Evolutionary conservation across 2,797 vertebrate genomes (phyloP).

Genomic region (Aldrovandia affinis): DNA sequence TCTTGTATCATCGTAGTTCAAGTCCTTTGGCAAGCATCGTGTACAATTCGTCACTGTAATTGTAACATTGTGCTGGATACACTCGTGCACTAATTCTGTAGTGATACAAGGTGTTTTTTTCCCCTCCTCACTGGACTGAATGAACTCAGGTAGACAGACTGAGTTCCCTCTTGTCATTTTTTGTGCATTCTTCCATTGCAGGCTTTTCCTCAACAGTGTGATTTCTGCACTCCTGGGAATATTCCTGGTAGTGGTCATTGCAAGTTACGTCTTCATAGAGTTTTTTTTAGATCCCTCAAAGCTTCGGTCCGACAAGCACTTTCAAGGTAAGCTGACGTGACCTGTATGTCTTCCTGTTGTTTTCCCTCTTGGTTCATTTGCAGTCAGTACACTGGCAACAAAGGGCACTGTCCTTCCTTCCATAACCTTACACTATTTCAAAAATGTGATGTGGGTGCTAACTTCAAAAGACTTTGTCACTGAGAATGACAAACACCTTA

Average conservation of each 20-base stretch:
- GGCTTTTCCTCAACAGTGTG: slow-evolving; percentile 91
- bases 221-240: slow-evolving; percentile 88
- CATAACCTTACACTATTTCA: not conserved
- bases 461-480: not conserved
- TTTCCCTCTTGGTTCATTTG: not conserved
- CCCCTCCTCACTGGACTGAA: not conserved
- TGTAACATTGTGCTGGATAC: no score
- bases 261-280: slow-evolving; percentile 86
- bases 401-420: no score
- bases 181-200: slow-evolving; percentile 54
- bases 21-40: no score
- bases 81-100: no score
- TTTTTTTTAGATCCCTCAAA: slow-evolving; percentile 86
- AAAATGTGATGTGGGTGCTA: not conserved
- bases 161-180: not conserved
- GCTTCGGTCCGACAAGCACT: slow-evolving; percentile 81
- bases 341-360: not conserved
- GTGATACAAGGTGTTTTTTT: no score
- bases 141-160: not conserved
- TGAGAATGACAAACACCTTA: not conserved
- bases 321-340: slow-evolving; percentile 68
- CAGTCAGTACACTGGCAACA: not conserved
- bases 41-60: no score
- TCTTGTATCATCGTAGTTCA: no score
- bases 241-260: slow-evolving; percentile 78